These are phyloP conservation scores for Motacilla tschutschensis DNA, from an alignment of 2,113 vertebrate species.

Conservation along the genomic window DNA sequence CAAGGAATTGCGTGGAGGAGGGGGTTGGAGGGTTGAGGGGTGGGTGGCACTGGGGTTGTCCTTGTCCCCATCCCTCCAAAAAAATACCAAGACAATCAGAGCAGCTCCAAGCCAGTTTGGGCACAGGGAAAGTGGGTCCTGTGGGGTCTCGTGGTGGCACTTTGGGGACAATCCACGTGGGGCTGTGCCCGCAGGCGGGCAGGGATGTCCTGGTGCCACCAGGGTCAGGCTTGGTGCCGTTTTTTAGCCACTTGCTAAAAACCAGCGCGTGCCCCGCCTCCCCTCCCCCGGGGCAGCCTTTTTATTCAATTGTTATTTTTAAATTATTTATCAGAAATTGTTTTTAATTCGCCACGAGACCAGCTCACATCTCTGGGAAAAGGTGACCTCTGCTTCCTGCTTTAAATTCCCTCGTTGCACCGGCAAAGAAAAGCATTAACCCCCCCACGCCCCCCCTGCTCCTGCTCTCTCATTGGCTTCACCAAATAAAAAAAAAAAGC, in stretches of 20 bases:
- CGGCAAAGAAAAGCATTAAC: background rate
- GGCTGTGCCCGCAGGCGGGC: background rate
- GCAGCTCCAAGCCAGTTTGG: accelerated
- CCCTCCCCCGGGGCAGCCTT: background rate
- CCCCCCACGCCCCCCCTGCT: background rate
- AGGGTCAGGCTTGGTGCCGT: background rate
- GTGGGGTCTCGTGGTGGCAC: background rate
- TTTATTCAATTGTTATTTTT: background rate
- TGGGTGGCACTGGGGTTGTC: background rate
- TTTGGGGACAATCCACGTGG: background rate
- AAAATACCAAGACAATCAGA: background rate
- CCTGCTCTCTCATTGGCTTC: background rate
- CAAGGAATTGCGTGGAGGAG: background rate
- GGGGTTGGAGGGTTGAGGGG: background rate
- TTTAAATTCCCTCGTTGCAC: background rate
- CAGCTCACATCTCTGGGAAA: background rate
- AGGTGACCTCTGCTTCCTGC: conserved; percentile 47
- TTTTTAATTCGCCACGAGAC: background rate
- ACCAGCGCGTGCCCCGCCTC: accelerated
- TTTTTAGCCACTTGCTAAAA: background rate
- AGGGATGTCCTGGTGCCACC: background rate
- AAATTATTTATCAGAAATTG: background rate
- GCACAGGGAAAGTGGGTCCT: background rate
- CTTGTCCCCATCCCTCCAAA: background rate
- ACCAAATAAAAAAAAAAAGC: background rate